Conservation (phyloP, 2,888 invertebrate species). For the Pandemis heparana region DNA sequence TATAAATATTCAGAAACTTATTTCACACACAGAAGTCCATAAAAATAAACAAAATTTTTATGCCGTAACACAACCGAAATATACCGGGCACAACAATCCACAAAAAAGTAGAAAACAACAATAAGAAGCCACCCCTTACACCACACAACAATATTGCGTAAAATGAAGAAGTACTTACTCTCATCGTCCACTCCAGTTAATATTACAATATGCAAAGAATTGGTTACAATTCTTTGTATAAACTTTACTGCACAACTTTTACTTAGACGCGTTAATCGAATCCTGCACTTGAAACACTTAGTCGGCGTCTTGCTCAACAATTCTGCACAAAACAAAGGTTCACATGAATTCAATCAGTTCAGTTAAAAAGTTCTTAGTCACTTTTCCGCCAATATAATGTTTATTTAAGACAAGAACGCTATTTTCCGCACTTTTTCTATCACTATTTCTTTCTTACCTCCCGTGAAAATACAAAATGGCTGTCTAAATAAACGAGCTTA, state of each 20-base stretch:
- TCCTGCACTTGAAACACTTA: slow-evolving; percentile 36
- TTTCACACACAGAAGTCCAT: too few species aligned
- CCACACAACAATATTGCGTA: not conserved
- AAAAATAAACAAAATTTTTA: not conserved
- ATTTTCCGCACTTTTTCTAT: slow-evolving; percentile 68
- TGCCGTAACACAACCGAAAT: not conserved
- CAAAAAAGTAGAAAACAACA: slow-evolving; percentile 31
- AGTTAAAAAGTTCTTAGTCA: slow-evolving; percentile 13
- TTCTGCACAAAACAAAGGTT: slow-evolving; percentile 24
- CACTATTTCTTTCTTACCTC: slow-evolving; percentile 49
- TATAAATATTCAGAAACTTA: too few species aligned
- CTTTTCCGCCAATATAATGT: slow-evolving; percentile 28
- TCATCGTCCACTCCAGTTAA: slow-evolving; percentile 21
- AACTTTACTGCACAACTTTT: slow-evolving; percentile 16
- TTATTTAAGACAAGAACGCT: slow-evolving; percentile 51
- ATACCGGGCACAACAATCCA: slow-evolving; percentile 31
- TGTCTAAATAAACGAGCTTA: slow-evolving; percentile 62
- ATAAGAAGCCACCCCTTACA: slow-evolving; percentile 35
- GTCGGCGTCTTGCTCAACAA: slow-evolving; percentile 26
- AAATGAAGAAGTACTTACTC: slow-evolving; percentile 21
- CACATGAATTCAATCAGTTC: not conserved
- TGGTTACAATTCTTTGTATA: slow-evolving; percentile 1
- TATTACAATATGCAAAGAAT: slow-evolving; percentile 2
- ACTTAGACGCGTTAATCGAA: slow-evolving; percentile 25
- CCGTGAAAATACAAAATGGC: slow-evolving; percentile 80